phyloP scores from a whole-genome alignment of 2,797 vertebrate genomes.

The Crotalus adamanteus region DNA sequence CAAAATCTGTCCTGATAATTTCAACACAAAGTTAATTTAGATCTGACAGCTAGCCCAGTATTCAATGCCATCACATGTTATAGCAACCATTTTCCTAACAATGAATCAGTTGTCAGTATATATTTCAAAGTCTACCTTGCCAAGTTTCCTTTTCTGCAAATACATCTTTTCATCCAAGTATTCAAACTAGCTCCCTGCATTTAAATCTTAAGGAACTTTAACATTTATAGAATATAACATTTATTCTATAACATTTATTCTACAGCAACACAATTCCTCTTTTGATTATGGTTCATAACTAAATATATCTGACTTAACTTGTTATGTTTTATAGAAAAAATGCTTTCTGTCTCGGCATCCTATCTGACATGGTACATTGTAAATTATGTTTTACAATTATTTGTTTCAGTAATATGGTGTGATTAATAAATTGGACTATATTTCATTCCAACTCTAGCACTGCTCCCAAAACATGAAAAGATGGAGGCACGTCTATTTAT shows the following conservation, averaged over 20 bases:
- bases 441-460: not conserved
- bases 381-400: not conserved
- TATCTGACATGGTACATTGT: not conserved
- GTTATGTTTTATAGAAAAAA: not conserved
- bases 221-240: not conserved
- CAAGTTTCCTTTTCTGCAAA: not conserved
- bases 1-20: not conserved
- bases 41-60: not conserved
- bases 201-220: not conserved
- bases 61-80: slow-evolving; percentile 21
- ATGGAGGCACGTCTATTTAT: not conserved
- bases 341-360: not conserved
- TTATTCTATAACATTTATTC: not conserved
- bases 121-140: slow-evolving; percentile 11
- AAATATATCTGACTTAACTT: not conserved
- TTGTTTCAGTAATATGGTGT: not conserved
- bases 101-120: not conserved
- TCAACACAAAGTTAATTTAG: accelerated
- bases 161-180: accelerated
- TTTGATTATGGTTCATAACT: not conserved
- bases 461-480: not conserved
- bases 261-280: not conserved
- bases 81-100: not conserved
- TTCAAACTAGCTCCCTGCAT: not conserved
- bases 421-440: not conserved